These are phyloP conservation scores for Buathra laborator DNA, from an alignment of 2,888 invertebrate genomes.

Conservation along the genomic window DNA sequence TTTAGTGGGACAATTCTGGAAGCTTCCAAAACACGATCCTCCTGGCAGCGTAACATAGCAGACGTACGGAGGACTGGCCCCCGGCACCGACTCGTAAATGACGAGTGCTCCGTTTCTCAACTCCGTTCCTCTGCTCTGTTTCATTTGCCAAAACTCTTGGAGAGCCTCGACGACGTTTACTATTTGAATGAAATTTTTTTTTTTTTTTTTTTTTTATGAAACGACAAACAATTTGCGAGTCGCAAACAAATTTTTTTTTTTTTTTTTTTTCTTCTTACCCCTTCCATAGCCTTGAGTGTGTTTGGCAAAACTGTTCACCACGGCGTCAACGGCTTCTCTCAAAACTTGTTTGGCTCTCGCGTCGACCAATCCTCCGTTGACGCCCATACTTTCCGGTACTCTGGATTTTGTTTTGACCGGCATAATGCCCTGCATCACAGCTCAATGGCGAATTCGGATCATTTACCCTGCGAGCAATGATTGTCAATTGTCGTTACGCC, in stretches of 20 bases:
- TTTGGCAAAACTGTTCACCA: conserved; percentile 91
- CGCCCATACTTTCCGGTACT: conserved; percentile 83
- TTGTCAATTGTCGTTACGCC: background rate
- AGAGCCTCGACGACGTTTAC: conserved; percentile 98
- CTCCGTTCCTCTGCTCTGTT: conserved; percentile 94
- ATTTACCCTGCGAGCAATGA: conserved; percentile 75
- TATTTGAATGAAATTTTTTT: conserved; percentile 79
- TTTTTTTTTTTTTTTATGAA: too few relatives aligned
- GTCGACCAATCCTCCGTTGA: conserved; percentile 85
- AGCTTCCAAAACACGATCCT: conserved; percentile 98
- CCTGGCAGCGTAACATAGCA: conserved; percentile 98
- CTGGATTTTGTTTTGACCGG: conserved; percentile 83
- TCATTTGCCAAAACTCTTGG: conserved; percentile 99
- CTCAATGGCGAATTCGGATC: conserved; percentile 73
- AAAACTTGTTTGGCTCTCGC: conserved; percentile 87
- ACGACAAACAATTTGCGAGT: too few relatives aligned
- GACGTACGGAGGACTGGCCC: conserved; percentile 96
- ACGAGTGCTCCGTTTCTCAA: conserved; percentile 95
- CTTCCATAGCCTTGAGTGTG: conserved; percentile 90
- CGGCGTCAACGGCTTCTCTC: conserved; percentile 91
- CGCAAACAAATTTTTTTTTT: conserved; percentile 68
- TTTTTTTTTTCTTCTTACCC: conserved; percentile 85
- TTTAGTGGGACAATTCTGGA: conserved; percentile 97
- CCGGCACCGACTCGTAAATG: conserved; percentile 97
- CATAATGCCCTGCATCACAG: conserved; percentile 84